Conservation (phyloP, 2,888 invertebrate genomes). For the Graphium colonna region DNA sequence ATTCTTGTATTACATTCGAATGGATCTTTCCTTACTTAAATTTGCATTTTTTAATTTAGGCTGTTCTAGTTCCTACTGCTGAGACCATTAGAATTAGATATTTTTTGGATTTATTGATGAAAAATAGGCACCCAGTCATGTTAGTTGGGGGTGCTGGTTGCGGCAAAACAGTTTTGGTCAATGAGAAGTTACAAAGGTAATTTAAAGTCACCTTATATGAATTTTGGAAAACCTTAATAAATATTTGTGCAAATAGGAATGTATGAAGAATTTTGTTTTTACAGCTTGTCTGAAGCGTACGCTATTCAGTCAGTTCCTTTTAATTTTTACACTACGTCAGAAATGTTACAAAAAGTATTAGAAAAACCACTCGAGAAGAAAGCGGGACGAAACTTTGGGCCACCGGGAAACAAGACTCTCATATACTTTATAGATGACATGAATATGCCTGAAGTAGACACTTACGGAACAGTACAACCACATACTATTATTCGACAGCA, state of each 20-base stretch:
- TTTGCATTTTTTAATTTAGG: no score
- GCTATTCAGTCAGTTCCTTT: slow-evolving; percentile 95
- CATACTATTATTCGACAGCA: slow-evolving; percentile 97
- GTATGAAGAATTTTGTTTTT: no score
- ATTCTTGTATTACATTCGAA: no score
- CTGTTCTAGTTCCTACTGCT: slow-evolving; percentile 94
- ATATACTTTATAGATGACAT: slow-evolving; percentile 98
- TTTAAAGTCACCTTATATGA: no score
- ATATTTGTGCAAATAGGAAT: no score
- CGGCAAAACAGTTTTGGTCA: slow-evolving; percentile 93
- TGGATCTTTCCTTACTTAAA: no score
- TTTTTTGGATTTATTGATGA: slow-evolving; percentile 94
- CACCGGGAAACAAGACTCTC: slow-evolving; percentile 95
- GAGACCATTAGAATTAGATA: slow-evolving; percentile 95
- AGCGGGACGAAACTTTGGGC: slow-evolving; percentile 96
- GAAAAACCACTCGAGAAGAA: slow-evolving; percentile 98
- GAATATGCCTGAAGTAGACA: slow-evolving; percentile 96
- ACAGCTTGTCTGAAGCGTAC: slow-evolving; percentile 90
- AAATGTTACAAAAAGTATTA: slow-evolving; percentile 94
- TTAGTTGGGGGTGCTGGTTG: slow-evolving; percentile 95
- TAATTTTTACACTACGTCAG: slow-evolving; percentile 97
- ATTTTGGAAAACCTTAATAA: no score
- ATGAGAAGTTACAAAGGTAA: slow-evolving; percentile 83
- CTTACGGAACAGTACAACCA: slow-evolving; percentile 97
- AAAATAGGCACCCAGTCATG: slow-evolving; percentile 95